Conservation (phyloP, 2,888 invertebrate species). For the Trachelus stipa region DNA sequence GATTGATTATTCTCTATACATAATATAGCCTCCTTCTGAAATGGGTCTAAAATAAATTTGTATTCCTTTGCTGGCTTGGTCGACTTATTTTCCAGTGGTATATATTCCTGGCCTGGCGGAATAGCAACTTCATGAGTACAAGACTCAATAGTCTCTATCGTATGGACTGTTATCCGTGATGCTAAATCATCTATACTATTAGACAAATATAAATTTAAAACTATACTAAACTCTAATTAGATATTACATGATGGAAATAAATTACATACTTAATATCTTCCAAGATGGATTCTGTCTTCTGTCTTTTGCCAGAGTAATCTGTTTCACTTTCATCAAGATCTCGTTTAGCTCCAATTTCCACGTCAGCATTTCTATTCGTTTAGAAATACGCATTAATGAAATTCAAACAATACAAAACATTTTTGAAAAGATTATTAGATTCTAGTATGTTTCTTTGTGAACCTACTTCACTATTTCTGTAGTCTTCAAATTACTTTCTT, state of each 20-base stretch:
- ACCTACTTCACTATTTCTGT: slow-evolving; percentile 29
- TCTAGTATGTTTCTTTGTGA: not conserved
- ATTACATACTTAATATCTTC: slow-evolving; percentile 59
- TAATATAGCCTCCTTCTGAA: slow-evolving; percentile 95
- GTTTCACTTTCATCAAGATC: slow-evolving; percentile 37
- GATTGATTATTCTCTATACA: slow-evolving; percentile 99
- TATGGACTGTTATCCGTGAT: slow-evolving; percentile 87
- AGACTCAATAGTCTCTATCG: slow-evolving; percentile 89
- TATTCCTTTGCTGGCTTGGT: slow-evolving; percentile 91
- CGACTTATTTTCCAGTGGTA: slow-evolving; percentile 70
- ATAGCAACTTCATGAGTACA: slow-evolving; percentile 97
- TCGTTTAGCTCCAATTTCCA: slow-evolving; percentile 37
- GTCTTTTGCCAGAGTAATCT: slow-evolving; percentile 41
- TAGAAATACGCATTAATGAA: slow-evolving; percentile 12
- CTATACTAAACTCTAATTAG: slow-evolving; percentile 9
- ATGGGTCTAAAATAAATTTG: slow-evolving; percentile 95
- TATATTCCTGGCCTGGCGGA: slow-evolving; percentile 87
- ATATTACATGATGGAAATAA: slow-evolving; percentile 15
- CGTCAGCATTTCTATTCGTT: slow-evolving; percentile 22
- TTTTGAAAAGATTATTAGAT: not conserved
- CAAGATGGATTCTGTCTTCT: slow-evolving; percentile 50
- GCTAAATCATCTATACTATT: slow-evolving; percentile 80
- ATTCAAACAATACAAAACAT: slow-evolving; percentile 1
- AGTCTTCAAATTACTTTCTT: slow-evolving; percentile 25
- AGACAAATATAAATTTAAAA: slow-evolving; percentile 25